Percentiles rank a stretch among this genome's conserved stretches.
These are phyloP conservation scores for Lampris megalopsis DNA, from an alignment of 2,113 vertebrate species.

Conservation along the genomic window DNA sequence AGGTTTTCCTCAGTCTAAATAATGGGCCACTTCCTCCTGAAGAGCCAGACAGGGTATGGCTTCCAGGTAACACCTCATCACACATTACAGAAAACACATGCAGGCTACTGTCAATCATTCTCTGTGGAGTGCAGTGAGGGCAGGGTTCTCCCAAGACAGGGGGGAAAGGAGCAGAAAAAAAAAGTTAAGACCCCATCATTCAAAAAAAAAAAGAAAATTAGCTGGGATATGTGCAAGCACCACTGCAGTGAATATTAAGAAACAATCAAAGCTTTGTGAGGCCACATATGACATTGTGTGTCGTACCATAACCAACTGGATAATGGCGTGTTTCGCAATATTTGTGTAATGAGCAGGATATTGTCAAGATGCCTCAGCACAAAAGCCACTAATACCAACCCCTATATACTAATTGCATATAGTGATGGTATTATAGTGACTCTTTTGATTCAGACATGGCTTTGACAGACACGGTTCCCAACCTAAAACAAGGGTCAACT, in stretches of 20 bases:
- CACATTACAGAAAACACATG: constrained; percentile 18
- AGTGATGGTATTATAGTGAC: neutral
- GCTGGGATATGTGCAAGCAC: too few species aligned
- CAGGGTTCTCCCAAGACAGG: neutral
- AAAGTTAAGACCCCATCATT: neutral
- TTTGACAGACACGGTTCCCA: too few species aligned
- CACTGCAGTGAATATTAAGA: neutral
- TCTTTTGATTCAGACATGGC: neutral
- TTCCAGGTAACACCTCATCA: constrained; percentile 22
- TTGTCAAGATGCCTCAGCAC: neutral
- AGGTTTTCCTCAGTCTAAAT: constrained; percentile 39
- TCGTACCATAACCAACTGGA: too few species aligned
- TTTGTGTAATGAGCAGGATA: too few species aligned
- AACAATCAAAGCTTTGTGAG: neutral
- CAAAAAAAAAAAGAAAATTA: neutral
- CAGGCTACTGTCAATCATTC: neutral
- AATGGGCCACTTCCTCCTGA: constrained; percentile 39
- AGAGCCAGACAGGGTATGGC: constrained; percentile 19
- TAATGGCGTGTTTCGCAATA: too few species aligned
- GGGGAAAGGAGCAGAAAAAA: too few species aligned
- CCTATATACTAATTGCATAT: neutral
- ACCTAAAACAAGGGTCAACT: too few species aligned
- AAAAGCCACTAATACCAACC: neutral
- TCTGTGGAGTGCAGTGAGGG: neutral
- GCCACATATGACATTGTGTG: too few species aligned